Conservation (phyloP, 2,113 vertebrate genomes). For the Mellivora capensis region DNA sequence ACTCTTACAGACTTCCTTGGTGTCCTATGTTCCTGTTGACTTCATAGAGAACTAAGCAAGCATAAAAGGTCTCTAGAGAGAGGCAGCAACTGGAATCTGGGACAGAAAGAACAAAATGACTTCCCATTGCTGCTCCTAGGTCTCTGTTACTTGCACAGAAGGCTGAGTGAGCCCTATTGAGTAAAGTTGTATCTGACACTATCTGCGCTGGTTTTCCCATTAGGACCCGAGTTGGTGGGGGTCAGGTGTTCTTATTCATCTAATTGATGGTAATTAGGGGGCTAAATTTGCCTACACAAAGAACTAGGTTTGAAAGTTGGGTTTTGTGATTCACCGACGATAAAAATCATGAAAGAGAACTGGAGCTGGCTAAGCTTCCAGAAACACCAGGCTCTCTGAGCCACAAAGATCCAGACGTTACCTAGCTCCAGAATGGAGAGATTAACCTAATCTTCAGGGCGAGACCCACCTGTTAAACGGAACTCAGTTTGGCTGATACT, state of each 20-base stretch:
- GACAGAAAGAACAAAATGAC: constrained; percentile 64
- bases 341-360: not conserved
- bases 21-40: constrained; percentile 53
- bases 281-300: constrained; percentile 21
- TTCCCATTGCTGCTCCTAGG: not conserved
- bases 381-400: not conserved
- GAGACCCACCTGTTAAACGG: not conserved
- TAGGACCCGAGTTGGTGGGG: not conserved
- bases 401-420: not conserved
- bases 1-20: constrained; percentile 39
- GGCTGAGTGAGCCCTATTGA: not conserved
- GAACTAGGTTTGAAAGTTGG: not conserved
- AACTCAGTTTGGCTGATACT: not conserved
- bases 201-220: not conserved
- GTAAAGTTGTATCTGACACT: not conserved
- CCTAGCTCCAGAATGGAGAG: not conserved
- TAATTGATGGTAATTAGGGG: constrained; percentile 59
- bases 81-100: constrained; percentile 63
- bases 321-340: constrained; percentile 7
- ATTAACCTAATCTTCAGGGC: not conserved
- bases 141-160: not conserved
- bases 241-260: constrained; percentile 25
- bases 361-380: not conserved
- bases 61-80: constrained; percentile 59
- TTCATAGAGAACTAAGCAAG: constrained; percentile 66